phyloP scores from a whole-genome alignment of 2,113 vertebrate genomes.

The Cololabis saira region DNA sequence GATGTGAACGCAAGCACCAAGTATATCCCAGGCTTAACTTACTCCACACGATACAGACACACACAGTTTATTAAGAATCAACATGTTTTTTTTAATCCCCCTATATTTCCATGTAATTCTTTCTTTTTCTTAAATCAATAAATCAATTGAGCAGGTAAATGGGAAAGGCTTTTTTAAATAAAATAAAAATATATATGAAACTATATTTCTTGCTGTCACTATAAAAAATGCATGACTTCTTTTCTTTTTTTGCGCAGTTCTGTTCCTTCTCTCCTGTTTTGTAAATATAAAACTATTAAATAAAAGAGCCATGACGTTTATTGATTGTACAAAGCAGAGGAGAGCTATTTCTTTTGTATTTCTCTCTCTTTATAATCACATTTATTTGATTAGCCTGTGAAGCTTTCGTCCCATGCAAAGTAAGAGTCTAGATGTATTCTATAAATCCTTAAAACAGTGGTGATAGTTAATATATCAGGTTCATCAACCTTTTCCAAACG shows the following conservation, averaged over 20 bases:
- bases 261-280: not conserved
- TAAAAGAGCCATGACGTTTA: constrained; percentile 30
- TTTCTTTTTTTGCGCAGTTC: not conserved
- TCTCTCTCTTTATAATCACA: constrained; percentile 50
- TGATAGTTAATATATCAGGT: constrained; percentile 17
- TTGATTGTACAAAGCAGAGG: constrained; percentile 13
- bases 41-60: not conserved
- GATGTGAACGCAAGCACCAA: no score
- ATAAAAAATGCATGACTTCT: not conserved
- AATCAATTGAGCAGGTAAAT: no score
- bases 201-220: constrained; percentile 6
- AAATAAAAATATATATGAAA: no score
- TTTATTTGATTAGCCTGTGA: constrained; percentile 32
- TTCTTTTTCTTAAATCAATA: not conserved
- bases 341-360: constrained; percentile 18
- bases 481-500: constrained; percentile 1
- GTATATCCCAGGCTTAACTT: no score
- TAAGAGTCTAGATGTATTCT: not conserved
- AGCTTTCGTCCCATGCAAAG: not conserved
- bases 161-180: no score
- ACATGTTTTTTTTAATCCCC: constrained; percentile 24
- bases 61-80: constrained; percentile 4
- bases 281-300: constrained; percentile 9
- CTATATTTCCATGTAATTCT: constrained; percentile 9
- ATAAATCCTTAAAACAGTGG: not conserved